Base-by-base conservation (phyloP, 2,888 invertebrate genomes). In the Fissipunctia ypsillon region DNA sequence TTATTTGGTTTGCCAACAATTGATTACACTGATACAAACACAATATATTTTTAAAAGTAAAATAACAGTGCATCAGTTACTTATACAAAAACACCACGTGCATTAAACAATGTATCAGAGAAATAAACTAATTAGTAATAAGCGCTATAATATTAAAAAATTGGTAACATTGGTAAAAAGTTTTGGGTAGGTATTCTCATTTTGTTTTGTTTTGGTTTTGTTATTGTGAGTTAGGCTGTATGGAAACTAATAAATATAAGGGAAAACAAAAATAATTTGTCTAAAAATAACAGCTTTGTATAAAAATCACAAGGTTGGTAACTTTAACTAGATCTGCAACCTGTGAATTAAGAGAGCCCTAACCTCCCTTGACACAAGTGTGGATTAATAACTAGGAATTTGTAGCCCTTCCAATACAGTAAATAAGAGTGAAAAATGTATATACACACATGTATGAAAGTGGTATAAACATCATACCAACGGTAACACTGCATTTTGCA, bases 351-450 rank as follows among this genome's bases (percentile, higher is more conserved):
- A 43, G 28, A 31, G 12, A 43, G 19, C 16, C 28, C 19, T 25
- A 25, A 25, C 2, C 10, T 2, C 4, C 31, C 19, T 48, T 19
- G 41, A 10, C 7, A 50, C 5, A 7, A 25, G 7, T 28, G 6
- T 43, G 22, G 45, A 14, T 28, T 28, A 31, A 28, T 43, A 28
- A 28, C 28, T 19, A 10, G 28, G 28, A 56, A 56, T 31, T 28
- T 56, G 19, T 43, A 25, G 9, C 22, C 16, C 10, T 7, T 45
- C 52, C 25, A 52, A 14, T 52, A 41, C 12, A 35, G 19, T 66
- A 76, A 73, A 52, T 76, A 73, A 28, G 50, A 19, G 76, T 38
- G 7, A 43, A 74, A 52, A 2, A 10, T 52, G 7, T 14, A 12
- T 57, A 41, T 31, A 28, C 9, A 9, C 1, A n/a, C n/a, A n/a